Percentiles rank a stretch among this genome's conserved stretches.
Evolutionary conservation across 64 coral and sea anemone genomes (phyloP).

Genomic region (Hydrozoanthus tunicans): DNA sequence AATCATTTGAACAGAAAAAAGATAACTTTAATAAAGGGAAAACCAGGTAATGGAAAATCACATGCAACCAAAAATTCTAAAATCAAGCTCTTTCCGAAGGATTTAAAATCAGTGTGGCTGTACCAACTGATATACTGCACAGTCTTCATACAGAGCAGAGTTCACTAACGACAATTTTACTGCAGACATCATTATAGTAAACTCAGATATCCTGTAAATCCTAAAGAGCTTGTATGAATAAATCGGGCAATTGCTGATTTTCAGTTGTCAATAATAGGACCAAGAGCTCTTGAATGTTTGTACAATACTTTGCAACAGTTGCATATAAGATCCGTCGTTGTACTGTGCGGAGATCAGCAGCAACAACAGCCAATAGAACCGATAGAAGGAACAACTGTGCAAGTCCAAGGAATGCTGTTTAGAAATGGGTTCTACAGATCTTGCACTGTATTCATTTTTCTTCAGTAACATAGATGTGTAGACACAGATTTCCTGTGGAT

Average conservation of each 20-base stretch:
- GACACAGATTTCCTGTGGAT: background rate
- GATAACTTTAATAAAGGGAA: background rate
- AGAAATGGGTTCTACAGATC: background rate
- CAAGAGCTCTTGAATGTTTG: constrained; percentile 7
- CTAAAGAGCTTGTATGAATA: background rate
- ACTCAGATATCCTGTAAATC: constrained; percentile 8
- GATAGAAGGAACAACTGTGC: background rate
- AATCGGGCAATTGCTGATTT: background rate
- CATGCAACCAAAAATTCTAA: background rate
- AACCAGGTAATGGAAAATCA: constrained; percentile 33
- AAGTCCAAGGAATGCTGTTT: background rate
- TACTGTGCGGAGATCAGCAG: constrained; percentile 43
- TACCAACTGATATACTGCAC: background rate
- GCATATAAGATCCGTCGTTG: background rate
- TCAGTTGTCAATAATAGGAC: background rate
- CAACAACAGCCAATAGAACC: constrained; percentile 50
- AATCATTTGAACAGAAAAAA: background rate
- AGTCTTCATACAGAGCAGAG: background rate
- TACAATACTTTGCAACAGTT: constrained; percentile 5
- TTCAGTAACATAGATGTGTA: background rate
- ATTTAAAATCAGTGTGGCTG: background rate
- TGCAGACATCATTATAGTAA: constrained; percentile 17
- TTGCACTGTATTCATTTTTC: background rate
- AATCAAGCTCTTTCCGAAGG: background rate
- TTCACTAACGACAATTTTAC: background rate